phyloP scores from a whole-genome alignment of 2,888 invertebrate species.

The Helobdella robusta region DNA sequence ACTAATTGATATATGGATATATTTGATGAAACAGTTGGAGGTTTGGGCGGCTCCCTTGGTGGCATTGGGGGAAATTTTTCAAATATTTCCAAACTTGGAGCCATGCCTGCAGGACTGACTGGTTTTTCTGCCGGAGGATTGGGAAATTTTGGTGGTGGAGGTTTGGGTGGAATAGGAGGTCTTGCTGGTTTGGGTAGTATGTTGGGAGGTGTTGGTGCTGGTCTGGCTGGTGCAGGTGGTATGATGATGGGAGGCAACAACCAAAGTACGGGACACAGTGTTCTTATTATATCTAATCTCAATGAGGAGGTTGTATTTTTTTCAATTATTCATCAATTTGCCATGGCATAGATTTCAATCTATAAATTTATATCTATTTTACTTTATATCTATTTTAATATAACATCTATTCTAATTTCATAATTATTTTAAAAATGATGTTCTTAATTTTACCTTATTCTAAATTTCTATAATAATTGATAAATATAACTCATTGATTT shows the following conservation, averaged over 20 bases:
- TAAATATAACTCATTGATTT: too few species aligned
- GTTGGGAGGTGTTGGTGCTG: slow-evolving; percentile 7
- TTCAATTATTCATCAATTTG: too few species aligned
- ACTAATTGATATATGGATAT: too few species aligned
- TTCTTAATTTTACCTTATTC: too few species aligned
- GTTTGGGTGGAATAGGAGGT: not conserved
- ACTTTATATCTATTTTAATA: too few species aligned
- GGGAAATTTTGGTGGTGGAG: slow-evolving; percentile 12
- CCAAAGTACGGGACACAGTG: slow-evolving; percentile 10
- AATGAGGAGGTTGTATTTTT: slow-evolving; percentile 27
- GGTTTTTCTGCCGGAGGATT: not conserved
- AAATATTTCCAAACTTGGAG: slow-evolving; percentile 6
- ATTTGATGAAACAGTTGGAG: not conserved
- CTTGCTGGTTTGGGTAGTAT: slow-evolving; percentile 9
- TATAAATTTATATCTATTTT: too few species aligned
- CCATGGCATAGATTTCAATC: too few species aligned
- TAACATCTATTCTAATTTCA: too few species aligned
- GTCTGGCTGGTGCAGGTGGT: not conserved
- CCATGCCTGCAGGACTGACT: too few species aligned
- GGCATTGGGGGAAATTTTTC: not conserved
- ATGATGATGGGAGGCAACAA: not conserved
- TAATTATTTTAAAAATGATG: too few species aligned
- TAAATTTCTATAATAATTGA: too few species aligned
- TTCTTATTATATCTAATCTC: slow-evolving; percentile 30
- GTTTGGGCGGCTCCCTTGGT: not conserved